These are phyloP conservation scores for Pantherophis guttatus DNA, from an alignment of 2,113 vertebrate species.

Conservation along the genomic window DNA sequence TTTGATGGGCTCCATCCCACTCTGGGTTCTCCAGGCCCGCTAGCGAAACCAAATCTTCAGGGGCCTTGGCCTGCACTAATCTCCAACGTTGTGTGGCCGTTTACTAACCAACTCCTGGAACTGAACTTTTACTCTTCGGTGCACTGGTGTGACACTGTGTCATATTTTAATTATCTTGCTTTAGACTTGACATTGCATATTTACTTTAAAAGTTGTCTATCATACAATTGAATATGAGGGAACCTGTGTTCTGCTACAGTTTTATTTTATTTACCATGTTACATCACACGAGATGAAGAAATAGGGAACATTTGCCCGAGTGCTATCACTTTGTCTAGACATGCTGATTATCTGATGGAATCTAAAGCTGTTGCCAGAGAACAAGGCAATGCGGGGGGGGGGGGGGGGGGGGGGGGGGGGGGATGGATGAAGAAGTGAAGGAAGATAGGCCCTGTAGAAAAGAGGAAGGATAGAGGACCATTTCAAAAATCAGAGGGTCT, in stretches of 20 bases:
- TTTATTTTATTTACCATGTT: not conserved
- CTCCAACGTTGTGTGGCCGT: not conserved
- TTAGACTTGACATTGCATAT: not conserved
- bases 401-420: too few relatives aligned
- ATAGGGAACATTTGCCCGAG: not conserved
- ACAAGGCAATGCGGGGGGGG: not conserved
- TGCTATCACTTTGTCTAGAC: not conserved
- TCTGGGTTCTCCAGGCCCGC: not conserved
- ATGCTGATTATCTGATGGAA: not conserved
- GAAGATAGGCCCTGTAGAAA: not conserved
- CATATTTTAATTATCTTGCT: not conserved
- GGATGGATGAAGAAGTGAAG: not conserved
- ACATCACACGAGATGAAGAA: not conserved
- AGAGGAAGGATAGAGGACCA: not conserved
- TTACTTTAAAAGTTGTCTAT: not conserved
- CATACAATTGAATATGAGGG: too few relatives aligned
- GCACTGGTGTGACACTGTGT: not conserved
- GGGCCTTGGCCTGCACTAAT: not conserved
- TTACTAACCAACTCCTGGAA: not conserved
- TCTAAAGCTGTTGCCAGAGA: not conserved
- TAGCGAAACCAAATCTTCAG: not conserved
- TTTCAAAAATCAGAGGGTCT: not conserved
- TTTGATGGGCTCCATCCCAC: not conserved
- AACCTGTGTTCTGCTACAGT: not conserved
- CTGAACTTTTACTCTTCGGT: too few relatives aligned